Conservation (phyloP, 2,113 vertebrate genomes). For the Numida meleagris region DNA sequence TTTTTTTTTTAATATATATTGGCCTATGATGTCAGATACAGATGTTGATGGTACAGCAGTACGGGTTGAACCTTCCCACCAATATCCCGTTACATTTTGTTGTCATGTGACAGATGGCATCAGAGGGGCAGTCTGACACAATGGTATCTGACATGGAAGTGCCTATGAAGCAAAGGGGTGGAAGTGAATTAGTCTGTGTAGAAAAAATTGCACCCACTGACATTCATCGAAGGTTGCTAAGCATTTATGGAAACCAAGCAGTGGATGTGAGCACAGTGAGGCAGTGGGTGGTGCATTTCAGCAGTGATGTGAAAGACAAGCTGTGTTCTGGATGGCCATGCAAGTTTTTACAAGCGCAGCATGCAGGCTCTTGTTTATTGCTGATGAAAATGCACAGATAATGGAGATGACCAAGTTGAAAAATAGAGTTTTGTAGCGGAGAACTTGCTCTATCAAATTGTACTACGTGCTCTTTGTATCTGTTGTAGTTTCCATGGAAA, state of each 20-base stretch:
- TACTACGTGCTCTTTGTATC: background rate
- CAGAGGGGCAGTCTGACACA: background rate
- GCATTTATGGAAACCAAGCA: background rate
- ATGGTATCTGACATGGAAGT: background rate
- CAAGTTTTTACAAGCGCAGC: too few species aligned
- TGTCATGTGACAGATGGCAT: background rate
- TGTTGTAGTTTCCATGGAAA: background rate
- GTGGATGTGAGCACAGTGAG: background rate
- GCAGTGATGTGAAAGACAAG: too few species aligned
- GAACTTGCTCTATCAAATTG: too few species aligned
- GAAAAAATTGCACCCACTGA: background rate
- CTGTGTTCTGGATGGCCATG: background rate
- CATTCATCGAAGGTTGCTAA: background rate
- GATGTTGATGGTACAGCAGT: background rate
- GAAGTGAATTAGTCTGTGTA: background rate
- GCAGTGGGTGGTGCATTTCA: background rate
- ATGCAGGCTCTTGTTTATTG: too few species aligned
- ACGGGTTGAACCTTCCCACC: background rate
- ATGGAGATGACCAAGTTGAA: background rate
- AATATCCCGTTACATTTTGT: background rate
- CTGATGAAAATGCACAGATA: background rate
- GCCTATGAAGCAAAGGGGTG: background rate
- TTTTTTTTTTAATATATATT: too few species aligned
- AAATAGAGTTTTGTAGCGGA: background rate
- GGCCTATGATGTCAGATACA: background rate